Evolutionary conservation across 2,113 vertebrate genomes (phyloP), one percentile per base, ranked within the genome.

Genomic region (Parus major): DNA sequence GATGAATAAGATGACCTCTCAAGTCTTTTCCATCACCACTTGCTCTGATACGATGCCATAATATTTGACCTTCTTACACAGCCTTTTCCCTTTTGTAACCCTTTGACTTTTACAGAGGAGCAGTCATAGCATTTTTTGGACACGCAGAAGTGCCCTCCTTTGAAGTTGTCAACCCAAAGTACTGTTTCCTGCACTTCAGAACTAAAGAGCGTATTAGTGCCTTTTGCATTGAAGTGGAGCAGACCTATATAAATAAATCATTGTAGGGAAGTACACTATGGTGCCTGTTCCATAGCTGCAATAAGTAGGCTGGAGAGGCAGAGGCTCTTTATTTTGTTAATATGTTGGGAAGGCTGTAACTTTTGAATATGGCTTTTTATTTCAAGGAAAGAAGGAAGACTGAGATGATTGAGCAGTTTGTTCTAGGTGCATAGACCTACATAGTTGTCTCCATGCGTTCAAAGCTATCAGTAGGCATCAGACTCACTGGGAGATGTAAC

Each of bases 1-100:
- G 15, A 90, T 95, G 94, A 93, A 88, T 59, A 80, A 93, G 95
- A 90, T 88, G 93, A 95, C 91, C 63, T 91, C 60, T 95, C 52
- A 88, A 94, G 88, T 88, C 82, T 83, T 93, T 93, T 95, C 95
- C 82, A n/a, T 95, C 95, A 95, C 87, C 92, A 64, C 82, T 80
- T 66, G 5, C 66, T 92, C 85, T 97, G 97, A 96, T 96, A 96
- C 7, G 9, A 92, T 95, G 65, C 77, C 36, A 20, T 72, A 94
- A 60, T 91, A 64, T 89, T 92, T 95, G 94, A 96, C 94, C 95
- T 95, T 91, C 92, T 63, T 82, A 92, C 5, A 0, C 82, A 56
- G 75, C 33, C 82, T 86, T 93, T 96, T 96, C 69, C 53, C 25
- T 86, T 90, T 85, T 64, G 44, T 60, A 65, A 46, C 80, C 70